Conservation (phyloP, 2,888 invertebrate genomes). For the Epistrophella euchroma region DNA sequence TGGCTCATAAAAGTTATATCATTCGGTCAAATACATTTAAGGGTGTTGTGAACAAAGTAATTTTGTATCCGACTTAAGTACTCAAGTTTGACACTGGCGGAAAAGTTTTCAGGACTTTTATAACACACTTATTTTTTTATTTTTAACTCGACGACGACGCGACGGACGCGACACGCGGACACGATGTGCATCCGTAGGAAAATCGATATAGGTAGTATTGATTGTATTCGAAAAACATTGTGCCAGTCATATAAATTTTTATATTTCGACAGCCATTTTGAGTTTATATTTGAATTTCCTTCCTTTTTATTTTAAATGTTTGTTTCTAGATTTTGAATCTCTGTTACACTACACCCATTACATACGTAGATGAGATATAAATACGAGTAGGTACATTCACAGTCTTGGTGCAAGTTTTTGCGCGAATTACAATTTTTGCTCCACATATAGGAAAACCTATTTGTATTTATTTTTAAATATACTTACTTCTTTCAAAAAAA, state of each 20-base stretch:
- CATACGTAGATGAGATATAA: background rate
- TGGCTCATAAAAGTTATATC: conserved; percentile 52
- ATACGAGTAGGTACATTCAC: background rate
- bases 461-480: background rate
- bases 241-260: conserved; percentile 66
- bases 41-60: conserved; percentile 40
- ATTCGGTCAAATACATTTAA: conserved; percentile 58
- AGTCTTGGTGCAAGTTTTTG: conserved; percentile 39
- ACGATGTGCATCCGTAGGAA: background rate
- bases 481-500: background rate
- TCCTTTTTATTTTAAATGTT: conserved; percentile 26
- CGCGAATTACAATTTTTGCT: background rate
- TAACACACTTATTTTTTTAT: too few species aligned
- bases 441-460: conserved; percentile 3
- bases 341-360: too few species aligned
- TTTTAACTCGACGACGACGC: background rate
- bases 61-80: conserved; percentile 45
- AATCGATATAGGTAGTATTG: background rate
- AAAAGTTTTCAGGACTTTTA: conserved; percentile 23
- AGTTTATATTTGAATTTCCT: conserved; percentile 69
- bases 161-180: too few species aligned
- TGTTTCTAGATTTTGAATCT: background rate
- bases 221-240: conserved; percentile 13
- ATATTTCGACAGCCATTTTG: conserved; percentile 63
- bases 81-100: conserved; percentile 55